Conservation (phyloP, 2,113 vertebrate genomes). For the Lipophrys pholis region DNA sequence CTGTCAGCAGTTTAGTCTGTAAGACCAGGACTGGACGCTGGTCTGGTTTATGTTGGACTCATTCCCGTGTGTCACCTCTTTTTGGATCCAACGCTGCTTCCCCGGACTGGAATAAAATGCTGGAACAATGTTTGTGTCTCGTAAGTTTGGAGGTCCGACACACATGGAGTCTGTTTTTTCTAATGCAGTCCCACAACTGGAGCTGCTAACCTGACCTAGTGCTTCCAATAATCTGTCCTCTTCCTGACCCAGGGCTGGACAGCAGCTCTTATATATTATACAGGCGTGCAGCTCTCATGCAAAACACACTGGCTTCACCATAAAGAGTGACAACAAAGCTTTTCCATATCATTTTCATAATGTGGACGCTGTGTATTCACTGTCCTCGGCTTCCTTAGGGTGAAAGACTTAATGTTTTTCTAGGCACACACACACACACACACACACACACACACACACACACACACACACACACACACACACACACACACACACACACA, state of each 20-base stretch:
- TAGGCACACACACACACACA: background rate
- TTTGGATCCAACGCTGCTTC: too few relatives aligned
- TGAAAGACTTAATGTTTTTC: conserved; percentile 42
- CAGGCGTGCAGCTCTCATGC: conserved; percentile 28
- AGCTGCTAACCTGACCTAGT: background rate
- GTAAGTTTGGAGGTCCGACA: too few relatives aligned
- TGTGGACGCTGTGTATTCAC: conserved; percentile 15
- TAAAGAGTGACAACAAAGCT: conserved; percentile 30
- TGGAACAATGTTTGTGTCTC: too few relatives aligned
- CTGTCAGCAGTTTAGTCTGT: too few relatives aligned
- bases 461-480: conserved; percentile 6
- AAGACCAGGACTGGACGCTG: too few relatives aligned
- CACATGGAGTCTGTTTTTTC: too few relatives aligned
- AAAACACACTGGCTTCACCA: conserved; percentile 29
- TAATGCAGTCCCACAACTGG: background rate
- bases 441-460: background rate
- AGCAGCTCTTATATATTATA: conserved; percentile 20
- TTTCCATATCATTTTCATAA: conserved; percentile 57
- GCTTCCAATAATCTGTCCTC: conserved; percentile 1
- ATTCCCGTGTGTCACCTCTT: too few relatives aligned
- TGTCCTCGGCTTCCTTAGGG: background rate
- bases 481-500: too few relatives aligned
- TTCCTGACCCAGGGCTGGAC: conserved; percentile 23
- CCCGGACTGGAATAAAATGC: too few relatives aligned
- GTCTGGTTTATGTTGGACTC: too few relatives aligned